These are phyloP conservation scores for Bos taurus DNA, from an alignment of 2,113 vertebrate species.

Conservation along the genomic window DNA sequence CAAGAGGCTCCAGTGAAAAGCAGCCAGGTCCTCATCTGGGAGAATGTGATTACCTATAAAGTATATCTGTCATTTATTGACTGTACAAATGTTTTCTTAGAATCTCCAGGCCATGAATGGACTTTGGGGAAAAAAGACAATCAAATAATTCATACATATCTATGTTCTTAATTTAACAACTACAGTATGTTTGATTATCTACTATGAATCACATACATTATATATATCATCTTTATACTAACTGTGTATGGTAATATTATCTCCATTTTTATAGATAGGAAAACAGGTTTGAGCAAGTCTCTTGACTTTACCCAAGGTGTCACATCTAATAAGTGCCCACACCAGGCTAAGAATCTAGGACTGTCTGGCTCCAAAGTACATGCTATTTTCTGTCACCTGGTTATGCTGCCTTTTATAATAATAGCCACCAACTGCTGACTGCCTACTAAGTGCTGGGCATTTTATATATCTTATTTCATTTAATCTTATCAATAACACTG, in stretches of 20 bases:
- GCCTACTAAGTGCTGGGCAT: neutral
- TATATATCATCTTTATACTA: neutral
- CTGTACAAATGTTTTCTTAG: constrained; percentile 8
- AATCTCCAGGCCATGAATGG: neutral
- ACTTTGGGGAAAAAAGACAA: constrained; percentile 33
- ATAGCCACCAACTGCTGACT: neutral
- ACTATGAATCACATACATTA: neutral
- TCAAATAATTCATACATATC: neutral
- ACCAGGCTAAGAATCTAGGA: neutral
- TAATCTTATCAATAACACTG: neutral
- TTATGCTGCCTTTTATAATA: constrained; percentile 1
- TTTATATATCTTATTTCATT: neutral
- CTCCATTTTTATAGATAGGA: neutral
- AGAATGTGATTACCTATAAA: constrained; percentile 92
- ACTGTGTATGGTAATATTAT: neutral
- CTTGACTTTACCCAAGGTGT: neutral
- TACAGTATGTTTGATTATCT: neutral
- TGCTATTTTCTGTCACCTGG: neutral
- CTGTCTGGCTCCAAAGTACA: neutral
- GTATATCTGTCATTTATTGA: constrained; percentile 51
- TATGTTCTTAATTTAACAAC: constrained; percentile 15
- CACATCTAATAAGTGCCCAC: neutral
- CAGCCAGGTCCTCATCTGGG: constrained; percentile 95
- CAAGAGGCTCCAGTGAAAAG: constrained; percentile 95
- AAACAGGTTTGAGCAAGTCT: constrained; percentile 26